phyloP scores from a whole-genome alignment of 30 jellyfish, hydroid and myxozoan genomes.

The Hydra vulgaris region DNA sequence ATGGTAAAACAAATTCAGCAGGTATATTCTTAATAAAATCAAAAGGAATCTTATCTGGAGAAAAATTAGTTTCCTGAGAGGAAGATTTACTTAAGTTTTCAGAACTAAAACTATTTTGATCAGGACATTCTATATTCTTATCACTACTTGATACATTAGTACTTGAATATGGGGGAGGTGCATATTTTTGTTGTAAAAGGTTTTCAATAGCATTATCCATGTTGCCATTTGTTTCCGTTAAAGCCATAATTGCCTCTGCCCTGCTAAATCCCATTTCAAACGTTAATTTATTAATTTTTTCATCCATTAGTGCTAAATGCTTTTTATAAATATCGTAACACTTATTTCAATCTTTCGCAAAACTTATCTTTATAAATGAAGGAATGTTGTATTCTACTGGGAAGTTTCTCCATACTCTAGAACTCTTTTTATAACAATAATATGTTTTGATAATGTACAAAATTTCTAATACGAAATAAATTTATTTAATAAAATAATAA shows the following conservation, averaged over 20 bases:
- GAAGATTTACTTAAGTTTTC: background rate
- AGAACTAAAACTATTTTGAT: background rate
- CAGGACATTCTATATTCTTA: background rate
- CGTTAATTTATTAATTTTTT: slow-evolving; percentile 20
- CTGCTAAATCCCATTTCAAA: slow-evolving; percentile 78
- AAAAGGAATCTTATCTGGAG: background rate
- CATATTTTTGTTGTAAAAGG: slow-evolving; percentile 50
- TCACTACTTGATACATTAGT: background rate
- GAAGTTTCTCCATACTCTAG: too few species aligned
- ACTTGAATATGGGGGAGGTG: slow-evolving; percentile 82
- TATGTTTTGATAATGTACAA: too few species aligned
- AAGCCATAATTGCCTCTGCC: slow-evolving; percentile 64
- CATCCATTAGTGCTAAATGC: slow-evolving; percentile 15
- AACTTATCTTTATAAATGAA: too few species aligned
- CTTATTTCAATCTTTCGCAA: too few species aligned
- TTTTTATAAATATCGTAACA: background rate
- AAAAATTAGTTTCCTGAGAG: background rate
- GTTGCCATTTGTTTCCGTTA: slow-evolving; percentile 55
- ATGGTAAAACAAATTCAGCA: background rate
- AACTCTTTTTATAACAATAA: too few species aligned
- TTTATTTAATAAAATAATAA: too few species aligned
- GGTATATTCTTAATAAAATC: background rate
- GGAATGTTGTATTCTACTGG: too few species aligned
- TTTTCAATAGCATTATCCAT: slow-evolving; percentile 51
- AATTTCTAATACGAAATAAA: too few species aligned